Percentiles rank a stretch among this genome's conserved stretches.
Conservation (phyloP, 2,797 vertebrate species). For the Sebastes hubbsi region DNA sequence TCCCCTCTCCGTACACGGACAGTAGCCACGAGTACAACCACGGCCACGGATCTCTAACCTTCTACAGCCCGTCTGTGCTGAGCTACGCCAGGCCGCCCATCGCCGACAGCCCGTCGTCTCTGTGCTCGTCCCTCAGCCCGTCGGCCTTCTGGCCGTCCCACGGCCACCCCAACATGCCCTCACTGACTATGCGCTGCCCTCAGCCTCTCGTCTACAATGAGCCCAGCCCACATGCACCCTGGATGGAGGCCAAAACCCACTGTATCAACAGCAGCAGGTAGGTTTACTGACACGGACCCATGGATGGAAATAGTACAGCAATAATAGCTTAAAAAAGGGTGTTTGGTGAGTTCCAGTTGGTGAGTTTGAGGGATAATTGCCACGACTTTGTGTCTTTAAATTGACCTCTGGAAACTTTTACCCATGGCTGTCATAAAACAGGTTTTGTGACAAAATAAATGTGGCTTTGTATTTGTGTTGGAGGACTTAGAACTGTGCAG, state of each 20-base stretch:
- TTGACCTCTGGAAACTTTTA: not conserved
- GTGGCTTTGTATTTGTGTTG: not conserved
- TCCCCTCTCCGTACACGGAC: conserved; percentile 90
- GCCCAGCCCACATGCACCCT: conserved; percentile 80
- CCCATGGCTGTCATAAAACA: not conserved
- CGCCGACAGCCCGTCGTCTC: conserved; percentile 71
- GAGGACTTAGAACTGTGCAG: not conserved
- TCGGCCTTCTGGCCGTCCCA: conserved; percentile 84
- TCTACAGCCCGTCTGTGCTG: conserved; percentile 87
- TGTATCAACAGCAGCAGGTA: conserved; percentile 83
- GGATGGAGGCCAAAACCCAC: conserved; percentile 84
- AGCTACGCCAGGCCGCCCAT: conserved; percentile 81
- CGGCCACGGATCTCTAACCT: conserved; percentile 76
- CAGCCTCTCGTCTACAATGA: conserved; percentile 86
- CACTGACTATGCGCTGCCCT: conserved; percentile 87
- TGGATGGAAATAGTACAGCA: not conserved
- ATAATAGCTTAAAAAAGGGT: too few relatives aligned
- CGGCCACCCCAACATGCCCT: conserved; percentile 77
- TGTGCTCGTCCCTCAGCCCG: conserved; percentile 83
- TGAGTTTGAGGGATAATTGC: not conserved
- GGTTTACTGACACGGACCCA: not conserved
- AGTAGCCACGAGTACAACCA: conserved; percentile 83
- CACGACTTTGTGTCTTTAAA: not conserved
- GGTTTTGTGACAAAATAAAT: not conserved
- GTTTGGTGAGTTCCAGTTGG: not conserved